These are phyloP conservation scores for Pristionchus exspectatus DNA, from an alignment of 2,888 invertebrate species.

Conservation along the genomic window DNA sequence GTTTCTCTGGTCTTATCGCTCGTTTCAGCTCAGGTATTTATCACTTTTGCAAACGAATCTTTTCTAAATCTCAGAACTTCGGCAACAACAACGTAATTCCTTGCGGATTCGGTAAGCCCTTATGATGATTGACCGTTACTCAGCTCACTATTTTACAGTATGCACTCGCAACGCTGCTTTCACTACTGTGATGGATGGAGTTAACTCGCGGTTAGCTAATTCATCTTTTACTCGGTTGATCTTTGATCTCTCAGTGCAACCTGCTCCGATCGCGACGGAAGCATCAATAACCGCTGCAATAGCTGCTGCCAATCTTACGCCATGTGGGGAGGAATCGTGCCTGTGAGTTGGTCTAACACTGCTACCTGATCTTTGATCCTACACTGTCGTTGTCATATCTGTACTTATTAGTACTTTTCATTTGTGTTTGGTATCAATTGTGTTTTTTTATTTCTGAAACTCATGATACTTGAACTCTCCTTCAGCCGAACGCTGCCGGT, in stretches of 20 bases:
- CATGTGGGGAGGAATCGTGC: not conserved
- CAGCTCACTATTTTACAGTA: not conserved
- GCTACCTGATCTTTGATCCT: not conserved
- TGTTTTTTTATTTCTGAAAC: not conserved
- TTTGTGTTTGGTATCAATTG: not conserved
- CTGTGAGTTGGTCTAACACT: not conserved
- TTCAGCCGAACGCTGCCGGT: conserved; percentile 4
- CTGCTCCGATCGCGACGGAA: not conserved
- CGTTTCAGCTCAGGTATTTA: no score
- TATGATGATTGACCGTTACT: no score
- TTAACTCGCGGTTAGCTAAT: not conserved
- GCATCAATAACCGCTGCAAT: not conserved
- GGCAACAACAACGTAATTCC: no score
- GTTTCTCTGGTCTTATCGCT: no score
- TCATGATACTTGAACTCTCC: no score
- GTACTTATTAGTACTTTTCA: not conserved
- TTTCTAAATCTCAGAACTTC: no score
- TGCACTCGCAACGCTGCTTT: conserved; percentile 26
- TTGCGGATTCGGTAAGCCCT: no score
- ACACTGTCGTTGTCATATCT: not conserved
- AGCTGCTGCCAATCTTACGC: conserved; percentile 15
- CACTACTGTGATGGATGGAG: conserved; percentile 17
- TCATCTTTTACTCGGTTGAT: not conserved
- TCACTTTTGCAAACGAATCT: no score
- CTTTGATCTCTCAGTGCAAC: conserved; percentile 12